Base-by-base conservation (phyloP, 1,140 invertebrate species). In the Drosophila albomicans region DNA sequence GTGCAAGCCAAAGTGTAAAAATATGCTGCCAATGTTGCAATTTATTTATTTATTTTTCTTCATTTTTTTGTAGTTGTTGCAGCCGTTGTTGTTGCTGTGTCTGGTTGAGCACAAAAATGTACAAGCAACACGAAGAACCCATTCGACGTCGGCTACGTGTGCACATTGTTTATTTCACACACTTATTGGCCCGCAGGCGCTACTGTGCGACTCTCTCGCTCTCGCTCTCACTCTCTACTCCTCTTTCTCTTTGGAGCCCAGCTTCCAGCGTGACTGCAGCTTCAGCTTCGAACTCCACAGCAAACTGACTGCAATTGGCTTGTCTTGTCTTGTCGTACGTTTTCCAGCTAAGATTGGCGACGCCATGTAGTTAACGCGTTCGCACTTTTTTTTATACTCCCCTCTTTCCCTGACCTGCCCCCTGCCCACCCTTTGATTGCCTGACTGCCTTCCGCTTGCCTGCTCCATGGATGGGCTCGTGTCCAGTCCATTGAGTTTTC, bases 21-120 rank as follows among this genome's bases (percentile, higher is more conserved):
- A 88, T 88, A 88, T 88, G 85, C 84, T 89, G 84, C 84, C 85
- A 88, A 88, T 88, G 85, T 84, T 88, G 85, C 84, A 88, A 88
- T 88, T 88, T 88, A 88, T 88, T 89, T 89, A 88, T 88, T 88
- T 88, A 88, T 88, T 89, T 88, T 89, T 84, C 70, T 72, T 71
- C 62, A 74, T 56, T 70, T 81, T 79, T 82, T 75, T 70, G 70
- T 43, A 66, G 61, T 52, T 66, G 62, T 68, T 74, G 63, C 41
- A 70, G 70, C 28, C 66, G 52, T 46, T 78, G 67, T 35, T 74
- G 70, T 48, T 69, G 65, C 52, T 61, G 66, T 68, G 75, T 79
- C 76, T 79, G 71, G 81, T 76, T 75, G 81, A 79, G 81, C 81
- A 86, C 75, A 86, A 86, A 86, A 86, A 87, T 86, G 82, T 82